Evolutionary conservation across 1,140 invertebrate genomes (phyloP).

Genomic region (Pristionchus pacificus): DNA sequence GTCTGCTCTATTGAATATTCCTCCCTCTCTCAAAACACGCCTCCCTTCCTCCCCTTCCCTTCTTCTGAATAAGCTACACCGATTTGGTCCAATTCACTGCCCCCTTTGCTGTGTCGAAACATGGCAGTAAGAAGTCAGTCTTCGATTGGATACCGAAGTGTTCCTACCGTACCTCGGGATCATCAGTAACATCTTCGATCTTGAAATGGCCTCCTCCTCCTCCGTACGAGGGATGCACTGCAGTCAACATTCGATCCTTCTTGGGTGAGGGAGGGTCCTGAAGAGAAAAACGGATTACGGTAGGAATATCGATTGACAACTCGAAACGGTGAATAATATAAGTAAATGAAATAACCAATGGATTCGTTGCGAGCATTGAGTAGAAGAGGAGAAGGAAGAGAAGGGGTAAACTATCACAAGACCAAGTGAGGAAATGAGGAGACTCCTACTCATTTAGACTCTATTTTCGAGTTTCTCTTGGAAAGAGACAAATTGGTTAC

Average conservation of each 20-base stretch:
- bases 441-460: not conserved
- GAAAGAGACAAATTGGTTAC: too few species aligned
- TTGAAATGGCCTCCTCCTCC: conserved; percentile 25
- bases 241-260: not conserved
- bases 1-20: too few species aligned
- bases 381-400: not conserved
- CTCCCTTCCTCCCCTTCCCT: too few species aligned
- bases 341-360: not conserved
- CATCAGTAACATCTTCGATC: conserved; percentile 55
- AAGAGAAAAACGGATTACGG: not conserved
- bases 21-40: too few species aligned
- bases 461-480: too few species aligned
- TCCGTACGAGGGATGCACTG: not conserved
- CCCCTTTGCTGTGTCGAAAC: too few species aligned
- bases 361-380: too few species aligned
- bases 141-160: too few species aligned
- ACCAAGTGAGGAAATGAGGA: not conserved
- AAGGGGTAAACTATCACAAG: not conserved
- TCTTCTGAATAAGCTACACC: too few species aligned
- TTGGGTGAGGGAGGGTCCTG: not conserved
- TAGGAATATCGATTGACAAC: not conserved
- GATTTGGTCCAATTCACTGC: too few species aligned
- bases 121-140: too few species aligned
- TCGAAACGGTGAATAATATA: not conserved
- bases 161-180: conserved; percentile 56